These are phyloP conservation scores for Erythrocercus mccallii DNA, from an alignment of 2,113 vertebrate species.

Conservation along the genomic window DNA sequence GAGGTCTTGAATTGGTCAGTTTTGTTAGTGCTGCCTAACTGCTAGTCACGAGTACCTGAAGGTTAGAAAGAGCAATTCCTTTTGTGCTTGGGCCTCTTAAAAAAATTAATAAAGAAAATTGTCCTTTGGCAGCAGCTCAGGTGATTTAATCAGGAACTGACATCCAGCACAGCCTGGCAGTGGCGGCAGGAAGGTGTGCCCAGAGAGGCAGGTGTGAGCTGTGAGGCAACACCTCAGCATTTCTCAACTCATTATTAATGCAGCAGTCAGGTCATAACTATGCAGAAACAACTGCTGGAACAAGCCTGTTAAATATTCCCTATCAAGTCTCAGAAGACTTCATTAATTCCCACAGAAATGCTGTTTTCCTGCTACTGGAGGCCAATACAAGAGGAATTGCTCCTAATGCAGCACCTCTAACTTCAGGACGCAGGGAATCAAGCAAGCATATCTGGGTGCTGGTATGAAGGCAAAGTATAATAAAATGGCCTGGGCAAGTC, in stretches of 20 bases:
- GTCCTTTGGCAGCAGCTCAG: not conserved
- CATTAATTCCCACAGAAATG: not conserved
- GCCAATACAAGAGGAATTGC: not conserved
- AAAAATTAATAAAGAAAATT: not conserved
- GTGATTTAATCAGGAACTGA: not conserved
- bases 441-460: not conserved
- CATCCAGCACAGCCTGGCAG: not conserved
- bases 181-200: not conserved
- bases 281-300: not conserved
- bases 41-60: not conserved
- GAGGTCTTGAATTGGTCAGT: not conserved
- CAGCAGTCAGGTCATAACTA: constrained; percentile 11
- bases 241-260: constrained; percentile 3
- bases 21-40: not conserved
- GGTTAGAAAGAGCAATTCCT: not conserved
- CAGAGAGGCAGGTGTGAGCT: constrained; percentile 1
- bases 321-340: not conserved
- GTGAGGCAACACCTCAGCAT: not conserved
- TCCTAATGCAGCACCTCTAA: not conserved
- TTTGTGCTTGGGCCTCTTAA: not conserved
- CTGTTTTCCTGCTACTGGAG: not conserved
- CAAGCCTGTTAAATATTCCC: not conserved
- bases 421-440: not conserved
- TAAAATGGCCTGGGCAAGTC: not conserved
- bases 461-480: not conserved